Evolutionary conservation across 2,888 invertebrate species (phyloP).

Genomic region (Balanococcus diminutus): DNA sequence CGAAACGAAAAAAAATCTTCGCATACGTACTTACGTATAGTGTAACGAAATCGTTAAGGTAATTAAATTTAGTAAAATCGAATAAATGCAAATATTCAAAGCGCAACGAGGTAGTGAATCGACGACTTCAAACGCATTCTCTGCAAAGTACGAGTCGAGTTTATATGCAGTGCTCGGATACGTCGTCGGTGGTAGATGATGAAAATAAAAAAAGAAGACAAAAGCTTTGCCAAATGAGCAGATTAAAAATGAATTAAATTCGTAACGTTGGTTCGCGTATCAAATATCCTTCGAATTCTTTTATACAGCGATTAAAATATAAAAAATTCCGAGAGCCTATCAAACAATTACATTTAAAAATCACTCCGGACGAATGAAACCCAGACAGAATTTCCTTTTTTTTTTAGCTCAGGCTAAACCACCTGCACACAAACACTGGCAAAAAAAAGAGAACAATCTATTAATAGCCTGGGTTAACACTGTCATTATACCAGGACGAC

Average conservation of each 20-base stretch:
- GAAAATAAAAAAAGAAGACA: slow-evolving; percentile 6
- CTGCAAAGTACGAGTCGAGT: not conserved
- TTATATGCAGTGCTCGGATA: too few species aligned
- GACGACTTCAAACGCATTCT: slow-evolving; percentile 24
- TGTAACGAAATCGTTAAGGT: slow-evolving; percentile 2
- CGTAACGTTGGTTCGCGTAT: not conserved
- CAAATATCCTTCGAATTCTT: slow-evolving; percentile 8
- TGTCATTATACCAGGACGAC: not conserved
- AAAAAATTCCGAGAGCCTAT: slow-evolving; percentile 7
- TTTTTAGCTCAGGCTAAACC: not conserved
- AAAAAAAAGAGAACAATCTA: slow-evolving; percentile 16
- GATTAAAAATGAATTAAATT: slow-evolving; percentile 34
- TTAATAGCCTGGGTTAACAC: slow-evolving; percentile 17
- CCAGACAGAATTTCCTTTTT: not conserved
- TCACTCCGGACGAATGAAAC: not conserved
- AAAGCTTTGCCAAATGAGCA: slow-evolving; percentile 8
- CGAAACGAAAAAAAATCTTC: too few species aligned
- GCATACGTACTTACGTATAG: not conserved
- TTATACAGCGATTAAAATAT: not conserved
- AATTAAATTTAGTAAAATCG: slow-evolving; percentile 28
- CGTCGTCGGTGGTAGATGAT: not conserved
- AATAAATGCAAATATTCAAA: slow-evolving; percentile 1
- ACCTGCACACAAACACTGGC: not conserved
- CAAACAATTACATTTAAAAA: slow-evolving; percentile 1
- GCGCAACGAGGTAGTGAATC: not conserved